Evolutionary conservation across 2,113 vertebrate species (phyloP), one percentile per base, ranked within the genome.

Genomic region (Chinchilla lanigera): DNA sequence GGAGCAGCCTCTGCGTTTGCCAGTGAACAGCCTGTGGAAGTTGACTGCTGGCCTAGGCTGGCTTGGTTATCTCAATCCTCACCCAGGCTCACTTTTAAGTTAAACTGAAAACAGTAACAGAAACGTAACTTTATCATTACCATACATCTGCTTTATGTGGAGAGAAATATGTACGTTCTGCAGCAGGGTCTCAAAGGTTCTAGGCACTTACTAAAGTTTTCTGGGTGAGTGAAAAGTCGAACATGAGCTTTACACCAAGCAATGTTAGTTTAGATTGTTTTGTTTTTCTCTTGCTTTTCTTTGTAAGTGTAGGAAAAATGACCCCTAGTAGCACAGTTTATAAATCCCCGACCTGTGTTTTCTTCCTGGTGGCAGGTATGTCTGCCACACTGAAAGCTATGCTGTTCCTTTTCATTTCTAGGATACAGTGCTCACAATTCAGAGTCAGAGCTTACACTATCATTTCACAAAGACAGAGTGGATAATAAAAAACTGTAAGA

Each of bases 271-370:
- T 71, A 67, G 47, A 61, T 67, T n/a, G 38, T 28, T 86, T 35
- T 69, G 5, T 87, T 85, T 90, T 47, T 54, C 1, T 77, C 30
- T 90, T 84, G 86, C 24, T 67, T 93, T 90, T 93, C 41, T 65
- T 93, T 90, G 85, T 30, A 63, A 77, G 20, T 30, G 52, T 22
- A 95, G n/a, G 75, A 78, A 90, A 93, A 81, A 30, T 56, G 65
- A 67, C 86, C 50, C 54, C 44, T 69, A 26, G 56, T 7, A 8
- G 41, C 7, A 60, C 3, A 54, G 44, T 5, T 61, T n/a, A 61
- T 67, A 54, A 71, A 61, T 61, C 50, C 47, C 63, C 60, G 71
- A 85, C n/a, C 38, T 90, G 30, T 80, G 1, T 65, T 80, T 94
- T 78, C 58, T 41, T 20, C 12, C 28, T 71, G 0, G 35, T 65